A percentile compares a stretch with the other conserved stretches of the same genome.
phyloP scores from a whole-genome alignment of 2,888 invertebrate species.

The Auanema sp. region DNA sequence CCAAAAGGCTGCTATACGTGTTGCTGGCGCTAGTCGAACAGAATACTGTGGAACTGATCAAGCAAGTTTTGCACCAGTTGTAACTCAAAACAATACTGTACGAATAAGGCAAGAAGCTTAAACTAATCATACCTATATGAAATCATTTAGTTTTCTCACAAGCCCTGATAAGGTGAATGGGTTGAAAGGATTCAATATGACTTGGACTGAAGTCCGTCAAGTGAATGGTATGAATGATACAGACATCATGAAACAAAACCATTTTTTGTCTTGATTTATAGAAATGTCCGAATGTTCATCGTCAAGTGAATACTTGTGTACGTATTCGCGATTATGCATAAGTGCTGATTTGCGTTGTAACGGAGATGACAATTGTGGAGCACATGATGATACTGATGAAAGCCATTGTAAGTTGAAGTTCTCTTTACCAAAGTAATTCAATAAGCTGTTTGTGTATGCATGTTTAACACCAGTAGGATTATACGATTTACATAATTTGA shows the following conservation, averaged over 20 bases:
- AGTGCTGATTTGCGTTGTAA: constrained; percentile 72
- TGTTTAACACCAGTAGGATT: not conserved
- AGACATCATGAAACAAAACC: too few relatives aligned
- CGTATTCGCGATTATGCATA: constrained; percentile 78
- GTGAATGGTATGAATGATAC: constrained; percentile 34
- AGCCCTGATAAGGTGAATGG: constrained; percentile 63
- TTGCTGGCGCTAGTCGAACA: constrained; percentile 25
- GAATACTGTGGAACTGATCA: constrained; percentile 45
- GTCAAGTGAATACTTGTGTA: constrained; percentile 72
- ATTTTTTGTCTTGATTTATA: constrained; percentile 25
- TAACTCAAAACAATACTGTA: constrained; percentile 31
- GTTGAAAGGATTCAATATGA: constrained; percentile 60
- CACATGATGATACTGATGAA: constrained; percentile 76
- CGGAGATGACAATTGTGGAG: constrained; percentile 76
- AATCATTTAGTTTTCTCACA: constrained; percentile 60
- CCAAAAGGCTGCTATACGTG: constrained; percentile 47
- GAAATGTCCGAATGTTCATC: constrained; percentile 67
- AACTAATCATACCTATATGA: too few relatives aligned
- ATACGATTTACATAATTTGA: too few relatives aligned
- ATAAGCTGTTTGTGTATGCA: constrained; percentile 5
- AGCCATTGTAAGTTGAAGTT: constrained; percentile 63
- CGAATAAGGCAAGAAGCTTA: constrained; percentile 25
- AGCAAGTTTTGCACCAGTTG: constrained; percentile 24
- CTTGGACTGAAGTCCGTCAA: constrained; percentile 62
- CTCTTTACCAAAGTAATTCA: not conserved